Conservation (phyloP, 2,797 vertebrate species). For the Neoniphon sammara region DNA sequence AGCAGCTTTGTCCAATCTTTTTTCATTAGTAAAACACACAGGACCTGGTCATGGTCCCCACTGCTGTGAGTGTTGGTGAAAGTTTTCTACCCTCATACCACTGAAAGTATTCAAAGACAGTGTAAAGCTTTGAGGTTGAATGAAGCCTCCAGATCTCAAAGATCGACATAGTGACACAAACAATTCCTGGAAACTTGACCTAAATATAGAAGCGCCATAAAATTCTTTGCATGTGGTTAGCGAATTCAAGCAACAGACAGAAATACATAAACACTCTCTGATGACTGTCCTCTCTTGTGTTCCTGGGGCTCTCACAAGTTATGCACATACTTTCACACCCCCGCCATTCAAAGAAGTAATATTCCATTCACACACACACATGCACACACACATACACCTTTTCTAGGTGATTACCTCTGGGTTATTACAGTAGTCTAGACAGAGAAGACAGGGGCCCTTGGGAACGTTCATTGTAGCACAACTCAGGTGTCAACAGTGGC, state of each 20-base stretch:
- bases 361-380: conserved; percentile 43
- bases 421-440: conserved; percentile 80
- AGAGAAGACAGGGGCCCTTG: conserved; percentile 61
- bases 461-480: conserved; percentile 50
- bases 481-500: conserved; percentile 65
- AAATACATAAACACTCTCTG: conserved; percentile 49
- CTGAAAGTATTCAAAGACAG: not conserved
- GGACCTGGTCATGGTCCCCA: not conserved
- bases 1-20: not conserved
- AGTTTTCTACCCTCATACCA: not conserved
- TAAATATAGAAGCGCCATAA: conserved; percentile 48
- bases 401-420: conserved; percentile 62
- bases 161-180: conserved; percentile 19
- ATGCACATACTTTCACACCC: conserved; percentile 59
- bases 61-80: not conserved
- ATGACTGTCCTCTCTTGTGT: conserved; percentile 63
- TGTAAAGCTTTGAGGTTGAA: conserved; percentile 5
- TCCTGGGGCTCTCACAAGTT: conserved; percentile 51
- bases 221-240: conserved; percentile 3
- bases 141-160: conserved; percentile 38
- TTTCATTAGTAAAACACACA: not conserved
- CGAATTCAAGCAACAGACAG: conserved; percentile 49
- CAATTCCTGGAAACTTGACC: conserved; percentile 47
- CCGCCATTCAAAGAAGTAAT: conserved; percentile 39
- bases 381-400: conserved; percentile 34